Base-by-base conservation (phyloP, 1,140 invertebrate genomes). In the Copidosoma floridanum region DNA sequence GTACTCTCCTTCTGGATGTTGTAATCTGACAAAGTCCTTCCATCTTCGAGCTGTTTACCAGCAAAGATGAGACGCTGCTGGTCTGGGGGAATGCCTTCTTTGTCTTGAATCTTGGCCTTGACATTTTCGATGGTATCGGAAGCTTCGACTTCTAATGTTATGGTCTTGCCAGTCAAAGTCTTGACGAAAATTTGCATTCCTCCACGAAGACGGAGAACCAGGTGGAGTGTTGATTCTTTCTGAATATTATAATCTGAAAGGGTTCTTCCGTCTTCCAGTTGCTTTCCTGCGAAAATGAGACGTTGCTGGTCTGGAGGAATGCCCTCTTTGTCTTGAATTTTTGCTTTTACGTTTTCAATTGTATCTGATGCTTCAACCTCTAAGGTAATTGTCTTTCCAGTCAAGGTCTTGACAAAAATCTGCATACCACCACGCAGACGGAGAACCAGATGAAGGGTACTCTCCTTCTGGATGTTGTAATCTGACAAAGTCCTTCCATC, bases 1-100 rank as follows among this genome's bases (percentile, higher is more conserved):
- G 98, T 92, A 80, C 69, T 98, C 20, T 86, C 89, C 0, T 95
- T 86, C 79, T 99, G 67, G 64, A 0, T 99, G 96, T 78, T 86
- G 90, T 0, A 97, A 97, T 83, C 95, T 84, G 2, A 92, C 92
- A 1, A 92, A 94, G 70, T 89, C 91, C 0, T 88, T 91, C 1
- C 94, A 94, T 72, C n/a, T n/a, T n/a, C n/a, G n/a, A n/a, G n/a
- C n/a, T n/a, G n/a, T n/a, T n/a, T n/a, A n/a, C n/a, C n/a, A n/a
- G n/a, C n/a, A n/a, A n/a, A n/a, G n/a, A n/a, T n/a, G n/a, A n/a
- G n/a, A n/a, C n/a, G n/a, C n/a, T n/a, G n/a, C n/a, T n/a, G n/a
- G n/a, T n/a, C n/a, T n/a, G n/a, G n/a, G n/a, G n/a, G n/a, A n/a
- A n/a, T n/a, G n/a, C n/a, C n/a, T n/a, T n/a, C n/a, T n/a, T n/a